Conservation (phyloP, 2,888 invertebrate genomes). For the Melieria picta region DNA sequence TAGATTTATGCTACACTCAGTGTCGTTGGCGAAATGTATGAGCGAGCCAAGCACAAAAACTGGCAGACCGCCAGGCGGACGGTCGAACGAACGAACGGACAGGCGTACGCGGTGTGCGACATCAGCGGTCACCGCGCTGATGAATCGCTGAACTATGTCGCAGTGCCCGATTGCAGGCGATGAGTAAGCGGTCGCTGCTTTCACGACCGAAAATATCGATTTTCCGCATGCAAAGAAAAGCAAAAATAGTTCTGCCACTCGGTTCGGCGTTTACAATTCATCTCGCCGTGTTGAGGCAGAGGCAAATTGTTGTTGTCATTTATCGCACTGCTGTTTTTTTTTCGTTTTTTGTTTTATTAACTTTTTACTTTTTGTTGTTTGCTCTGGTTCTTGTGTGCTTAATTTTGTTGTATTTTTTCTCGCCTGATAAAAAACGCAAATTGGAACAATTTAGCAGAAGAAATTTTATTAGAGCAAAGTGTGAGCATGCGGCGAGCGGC, state of each 20-base stretch:
- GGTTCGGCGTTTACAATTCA: not conserved
- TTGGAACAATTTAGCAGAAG: not conserved
- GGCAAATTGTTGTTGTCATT: not conserved
- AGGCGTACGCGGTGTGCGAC: not conserved
- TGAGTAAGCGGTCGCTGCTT: not conserved
- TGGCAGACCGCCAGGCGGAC: not conserved
- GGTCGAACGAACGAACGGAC: no score
- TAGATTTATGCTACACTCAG: not conserved
- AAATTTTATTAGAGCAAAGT: not conserved
- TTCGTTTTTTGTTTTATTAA: not conserved
- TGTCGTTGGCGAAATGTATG: not conserved
- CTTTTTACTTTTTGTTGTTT: not conserved
- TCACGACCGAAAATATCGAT: constrained; percentile 5
- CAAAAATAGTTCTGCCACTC: not conserved
- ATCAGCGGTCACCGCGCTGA: not conserved
- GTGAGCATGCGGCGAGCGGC: not conserved
- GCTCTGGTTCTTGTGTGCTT: no score
- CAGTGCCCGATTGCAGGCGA: not conserved
- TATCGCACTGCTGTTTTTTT: not conserved
- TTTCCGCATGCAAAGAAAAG: constrained; percentile 7
- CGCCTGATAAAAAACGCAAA: constrained; percentile 2
- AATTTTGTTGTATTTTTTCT: no score
- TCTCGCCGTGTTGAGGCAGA: not conserved
- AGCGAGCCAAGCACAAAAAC: not conserved
- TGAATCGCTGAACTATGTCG: not conserved